Conservation (phyloP, 1,140 invertebrate species). For the Bombus confusus region DNA sequence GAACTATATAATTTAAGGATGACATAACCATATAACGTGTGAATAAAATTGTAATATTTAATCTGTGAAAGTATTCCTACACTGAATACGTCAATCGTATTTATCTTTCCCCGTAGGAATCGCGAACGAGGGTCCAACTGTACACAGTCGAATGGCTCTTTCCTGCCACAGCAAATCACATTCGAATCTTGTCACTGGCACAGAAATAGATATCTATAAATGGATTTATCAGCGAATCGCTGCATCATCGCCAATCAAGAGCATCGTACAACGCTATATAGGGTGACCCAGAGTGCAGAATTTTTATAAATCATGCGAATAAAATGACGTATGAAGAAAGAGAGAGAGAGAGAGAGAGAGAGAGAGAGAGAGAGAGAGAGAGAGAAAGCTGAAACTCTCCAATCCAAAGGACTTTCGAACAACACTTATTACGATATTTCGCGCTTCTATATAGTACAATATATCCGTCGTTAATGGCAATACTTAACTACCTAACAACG, state of each 20-base stretch:
- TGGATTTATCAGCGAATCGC: not conserved
- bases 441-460: no score
- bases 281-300: not conserved
- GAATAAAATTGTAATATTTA: not conserved
- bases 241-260: not conserved
- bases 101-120: not conserved
- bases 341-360: no score
- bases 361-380: no score
- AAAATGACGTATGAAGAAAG: not conserved
- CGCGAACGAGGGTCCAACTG: not conserved
- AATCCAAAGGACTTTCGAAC: not conserved
- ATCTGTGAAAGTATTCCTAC: not conserved
- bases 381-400: no score
- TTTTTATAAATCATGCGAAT: not conserved
- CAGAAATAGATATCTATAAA: conserved; percentile 9
- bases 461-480: not conserved
- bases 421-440: no score
- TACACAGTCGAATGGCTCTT: not conserved
- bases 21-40: no score
- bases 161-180: not conserved
- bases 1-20: no score
- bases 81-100: not conserved
- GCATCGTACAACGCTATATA: not conserved
- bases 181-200: not conserved
- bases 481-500: not conserved